Conservation (phyloP, 2,113 vertebrate species). For the Brachirus orientalis region DNA sequence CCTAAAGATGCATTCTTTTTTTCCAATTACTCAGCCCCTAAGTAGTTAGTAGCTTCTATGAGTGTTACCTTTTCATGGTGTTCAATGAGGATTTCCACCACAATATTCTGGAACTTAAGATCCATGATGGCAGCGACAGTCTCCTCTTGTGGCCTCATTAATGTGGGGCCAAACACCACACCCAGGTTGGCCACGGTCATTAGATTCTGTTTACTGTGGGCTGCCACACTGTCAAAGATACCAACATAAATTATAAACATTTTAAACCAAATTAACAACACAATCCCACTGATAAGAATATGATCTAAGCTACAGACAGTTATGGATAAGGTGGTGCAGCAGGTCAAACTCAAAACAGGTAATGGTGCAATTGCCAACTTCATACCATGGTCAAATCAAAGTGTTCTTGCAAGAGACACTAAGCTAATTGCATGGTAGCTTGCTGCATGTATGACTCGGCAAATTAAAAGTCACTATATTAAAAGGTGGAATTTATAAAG, state of each 20-base stretch:
- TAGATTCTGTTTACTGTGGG: conserved; percentile 92
- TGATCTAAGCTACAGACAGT: no score
- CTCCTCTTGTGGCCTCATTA: conserved; percentile 97
- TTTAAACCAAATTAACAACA: neutral
- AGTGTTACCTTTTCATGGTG: conserved; percentile 90
- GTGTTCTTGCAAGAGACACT: no score
- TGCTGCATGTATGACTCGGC: no score
- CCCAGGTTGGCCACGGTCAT: conserved; percentile 98
- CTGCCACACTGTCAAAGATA: conserved; percentile 86
- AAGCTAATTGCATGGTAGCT: no score
- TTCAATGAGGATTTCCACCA: conserved; percentile 97
- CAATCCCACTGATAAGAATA: neutral
- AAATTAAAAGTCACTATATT: no score
- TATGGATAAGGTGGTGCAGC: no score
- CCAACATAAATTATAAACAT: neutral
- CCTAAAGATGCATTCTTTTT: neutral
- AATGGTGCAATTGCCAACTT: no score
- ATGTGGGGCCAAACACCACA: conserved; percentile 96
- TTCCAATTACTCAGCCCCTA: neutral
- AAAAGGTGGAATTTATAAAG: no score
- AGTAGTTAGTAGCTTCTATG: no score
- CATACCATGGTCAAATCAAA: no score
- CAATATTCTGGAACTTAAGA: conserved; percentile 98
- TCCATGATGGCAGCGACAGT: conserved; percentile 99
- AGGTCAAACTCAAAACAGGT: no score